These are phyloP conservation scores for Psittacula derbiana DNA, from an alignment of 2,797 vertebrate species.

Conservation along the genomic window DNA sequence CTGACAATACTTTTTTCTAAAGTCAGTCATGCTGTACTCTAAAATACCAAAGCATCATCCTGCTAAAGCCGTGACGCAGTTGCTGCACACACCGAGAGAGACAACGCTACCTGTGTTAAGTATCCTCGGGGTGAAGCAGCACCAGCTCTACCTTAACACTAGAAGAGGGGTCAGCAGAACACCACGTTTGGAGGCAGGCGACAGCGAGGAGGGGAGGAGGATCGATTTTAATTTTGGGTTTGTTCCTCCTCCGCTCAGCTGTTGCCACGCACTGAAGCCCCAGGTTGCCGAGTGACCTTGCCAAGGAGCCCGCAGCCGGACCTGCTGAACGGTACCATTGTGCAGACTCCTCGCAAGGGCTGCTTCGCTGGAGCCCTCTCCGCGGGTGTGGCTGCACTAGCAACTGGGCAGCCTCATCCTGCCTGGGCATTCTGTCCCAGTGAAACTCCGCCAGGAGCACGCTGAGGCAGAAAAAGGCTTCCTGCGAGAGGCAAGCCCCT, in stretches of 20 bases:
- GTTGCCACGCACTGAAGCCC: conserved; percentile 40
- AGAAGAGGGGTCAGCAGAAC: background rate
- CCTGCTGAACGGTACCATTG: conserved; percentile 65
- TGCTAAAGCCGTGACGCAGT: conserved; percentile 37
- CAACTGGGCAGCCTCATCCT: conserved; percentile 36
- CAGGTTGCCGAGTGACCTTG: conserved; percentile 74
- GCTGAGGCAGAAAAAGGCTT: conserved; percentile 34
- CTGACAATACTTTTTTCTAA: background rate
- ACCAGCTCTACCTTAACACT: background rate
- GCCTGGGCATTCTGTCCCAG: conserved; percentile 51
- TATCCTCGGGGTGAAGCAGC: background rate
- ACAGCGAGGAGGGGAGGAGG: background rate
- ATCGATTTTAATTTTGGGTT: conserved; percentile 24
- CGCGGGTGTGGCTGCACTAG: conserved; percentile 62
- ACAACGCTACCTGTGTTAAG: background rate
- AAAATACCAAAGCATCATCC: conserved; percentile 9
- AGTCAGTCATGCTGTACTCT: conserved; percentile 23
- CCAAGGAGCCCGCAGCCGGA: conserved; percentile 34
- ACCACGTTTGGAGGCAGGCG: background rate
- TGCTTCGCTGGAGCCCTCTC: conserved; percentile 40
- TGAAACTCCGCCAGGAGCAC: conserved; percentile 63
- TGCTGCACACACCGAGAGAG: background rate
- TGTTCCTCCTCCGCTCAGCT: conserved; percentile 61
- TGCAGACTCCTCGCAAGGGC: conserved; percentile 42
- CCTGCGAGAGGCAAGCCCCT: conserved; percentile 60